These are phyloP conservation scores for Synergus japonicus DNA, from an alignment of 2,888 invertebrate genomes.

Conservation along the genomic window DNA sequence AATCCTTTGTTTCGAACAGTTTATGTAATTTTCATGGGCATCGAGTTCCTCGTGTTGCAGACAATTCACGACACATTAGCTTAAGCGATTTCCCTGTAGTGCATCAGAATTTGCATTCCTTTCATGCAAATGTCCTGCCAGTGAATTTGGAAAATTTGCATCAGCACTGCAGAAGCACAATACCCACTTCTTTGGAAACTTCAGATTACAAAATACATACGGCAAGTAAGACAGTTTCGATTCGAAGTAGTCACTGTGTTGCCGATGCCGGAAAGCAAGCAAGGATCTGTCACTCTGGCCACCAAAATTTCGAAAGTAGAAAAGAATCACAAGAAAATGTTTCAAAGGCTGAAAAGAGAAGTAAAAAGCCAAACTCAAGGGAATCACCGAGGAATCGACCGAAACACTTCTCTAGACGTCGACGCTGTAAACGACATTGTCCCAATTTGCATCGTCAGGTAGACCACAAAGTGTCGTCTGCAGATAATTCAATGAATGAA, in stretches of 20 bases:
- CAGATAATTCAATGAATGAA: neutral
- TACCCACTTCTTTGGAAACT: neutral
- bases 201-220: neutral
- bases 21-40: neutral
- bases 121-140: slow-evolving; percentile 14
- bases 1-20: slow-evolving; percentile 7
- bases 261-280: neutral
- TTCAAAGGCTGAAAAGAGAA: neutral
- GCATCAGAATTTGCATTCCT: neutral
- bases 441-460: neutral
- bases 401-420: neutral
- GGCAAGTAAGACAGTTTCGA: neutral
- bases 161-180: slow-evolving; percentile 1
- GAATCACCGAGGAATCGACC: neutral
- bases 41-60: neutral
- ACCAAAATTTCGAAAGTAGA: neutral
- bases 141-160: slow-evolving; percentile 28
- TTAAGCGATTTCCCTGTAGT: slow-evolving; percentile 11
- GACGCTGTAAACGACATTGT: neutral
- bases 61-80: slow-evolving; percentile 18
- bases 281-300: neutral
- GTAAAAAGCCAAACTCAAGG: neutral
- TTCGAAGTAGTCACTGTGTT: neutral
- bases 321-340: neutral
- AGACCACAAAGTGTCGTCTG: neutral